Conservation (phyloP, 1,140 invertebrate species). For the Trichonephila inaurata region DNA sequence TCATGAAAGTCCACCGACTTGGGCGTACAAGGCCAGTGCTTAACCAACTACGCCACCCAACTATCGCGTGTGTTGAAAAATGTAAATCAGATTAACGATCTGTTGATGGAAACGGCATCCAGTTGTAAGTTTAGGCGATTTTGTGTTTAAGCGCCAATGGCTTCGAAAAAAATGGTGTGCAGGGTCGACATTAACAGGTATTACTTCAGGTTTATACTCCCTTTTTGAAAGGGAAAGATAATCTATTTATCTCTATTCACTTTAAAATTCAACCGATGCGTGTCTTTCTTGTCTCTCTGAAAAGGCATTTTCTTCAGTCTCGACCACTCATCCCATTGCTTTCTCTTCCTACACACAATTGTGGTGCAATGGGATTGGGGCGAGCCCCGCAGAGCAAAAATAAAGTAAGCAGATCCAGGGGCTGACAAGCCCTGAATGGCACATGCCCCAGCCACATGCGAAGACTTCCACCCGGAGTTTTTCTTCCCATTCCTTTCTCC, state of each 20-base stretch:
- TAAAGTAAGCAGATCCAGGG: not conserved
- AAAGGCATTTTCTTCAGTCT: slow-evolving; percentile 4
- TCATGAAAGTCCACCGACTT: no score
- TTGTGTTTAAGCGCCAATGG: no score
- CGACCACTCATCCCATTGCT: not conserved
- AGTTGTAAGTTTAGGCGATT: no score
- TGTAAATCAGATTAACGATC: no score
- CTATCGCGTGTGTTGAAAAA: no score
- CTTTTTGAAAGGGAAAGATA: not conserved
- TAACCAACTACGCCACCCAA: no score
- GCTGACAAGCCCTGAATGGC: slow-evolving; percentile 58
- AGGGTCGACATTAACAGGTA: not conserved
- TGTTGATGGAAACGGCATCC: no score
- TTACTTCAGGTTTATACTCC: not conserved
- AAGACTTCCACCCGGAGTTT: not conserved
- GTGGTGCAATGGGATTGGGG: not conserved
- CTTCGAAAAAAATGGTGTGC: no score
- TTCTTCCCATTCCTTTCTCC: not conserved
- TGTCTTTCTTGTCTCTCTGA: not conserved
- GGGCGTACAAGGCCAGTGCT: no score
- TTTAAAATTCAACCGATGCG: not conserved
- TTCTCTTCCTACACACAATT: not conserved
- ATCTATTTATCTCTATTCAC: not conserved
- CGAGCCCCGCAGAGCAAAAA: not conserved
- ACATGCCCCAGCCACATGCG: slow-evolving; percentile 52